Conservation (phyloP, 2,113 vertebrate species). For the Phoxinus phoxinus region DNA sequence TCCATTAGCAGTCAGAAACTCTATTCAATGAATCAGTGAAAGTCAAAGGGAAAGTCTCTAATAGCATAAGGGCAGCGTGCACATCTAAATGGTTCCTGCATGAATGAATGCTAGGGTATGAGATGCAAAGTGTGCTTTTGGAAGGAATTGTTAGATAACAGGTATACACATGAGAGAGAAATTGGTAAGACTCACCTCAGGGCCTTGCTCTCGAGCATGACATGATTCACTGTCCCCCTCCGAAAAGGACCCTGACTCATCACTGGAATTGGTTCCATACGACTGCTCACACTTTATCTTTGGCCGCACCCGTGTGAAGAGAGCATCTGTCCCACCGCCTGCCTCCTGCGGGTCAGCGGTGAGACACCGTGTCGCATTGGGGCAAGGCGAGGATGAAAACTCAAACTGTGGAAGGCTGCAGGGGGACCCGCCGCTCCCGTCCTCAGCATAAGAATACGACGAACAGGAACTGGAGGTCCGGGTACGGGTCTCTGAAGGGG, state of each 20-base stretch:
- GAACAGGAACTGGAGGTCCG: constrained; percentile 98
- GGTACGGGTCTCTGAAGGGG: constrained; percentile 94
- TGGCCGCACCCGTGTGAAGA: constrained; percentile 88
- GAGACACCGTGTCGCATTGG: constrained; percentile 90
- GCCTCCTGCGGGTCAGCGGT: constrained; percentile 88
- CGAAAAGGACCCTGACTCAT: constrained; percentile 97
- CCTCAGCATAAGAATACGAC: constrained; percentile 97
- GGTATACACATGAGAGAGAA: constrained; percentile 30
- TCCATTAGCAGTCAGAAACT: constrained; percentile 26
- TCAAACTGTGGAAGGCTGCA: constrained; percentile 97
- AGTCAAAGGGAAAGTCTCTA: constrained; percentile 7
- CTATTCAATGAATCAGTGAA: constrained; percentile 14
- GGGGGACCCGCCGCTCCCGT: constrained; percentile 93
- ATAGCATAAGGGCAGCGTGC: constrained; percentile 11
- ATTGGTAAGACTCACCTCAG: constrained; percentile 84
- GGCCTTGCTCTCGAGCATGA: constrained; percentile 90
- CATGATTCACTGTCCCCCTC: constrained; percentile 99
- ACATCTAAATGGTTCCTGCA: constrained; percentile 12
- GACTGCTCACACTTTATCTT: constrained; percentile 99
- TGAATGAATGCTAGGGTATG: neutral
- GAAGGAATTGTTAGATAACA: neutral
- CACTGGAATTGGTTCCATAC: constrained; percentile 98
- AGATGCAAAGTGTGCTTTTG: neutral
- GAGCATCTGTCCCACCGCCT: constrained; percentile 83
- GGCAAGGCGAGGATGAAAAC: constrained; percentile 97